Conservation (phyloP, 2,113 vertebrate genomes). For the Nettapus auritus region DNA sequence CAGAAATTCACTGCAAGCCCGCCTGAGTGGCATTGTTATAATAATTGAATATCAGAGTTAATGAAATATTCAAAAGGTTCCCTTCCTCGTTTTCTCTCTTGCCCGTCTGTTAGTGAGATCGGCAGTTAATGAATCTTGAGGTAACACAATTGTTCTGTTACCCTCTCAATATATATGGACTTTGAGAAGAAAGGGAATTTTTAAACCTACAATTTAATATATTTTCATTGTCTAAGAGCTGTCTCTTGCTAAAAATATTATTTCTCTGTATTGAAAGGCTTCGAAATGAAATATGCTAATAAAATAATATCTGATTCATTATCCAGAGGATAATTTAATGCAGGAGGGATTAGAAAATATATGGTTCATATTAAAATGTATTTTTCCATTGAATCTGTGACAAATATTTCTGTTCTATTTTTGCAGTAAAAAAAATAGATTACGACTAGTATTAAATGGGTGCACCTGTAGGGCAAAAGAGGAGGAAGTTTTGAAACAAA, state of each 20-base stretch:
- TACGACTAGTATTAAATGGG: background rate
- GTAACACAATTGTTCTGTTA: background rate
- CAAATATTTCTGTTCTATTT: background rate
- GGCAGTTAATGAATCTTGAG: conserved; percentile 35
- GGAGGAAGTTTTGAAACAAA: background rate
- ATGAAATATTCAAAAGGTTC: conserved; percentile 47
- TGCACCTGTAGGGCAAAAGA: background rate
- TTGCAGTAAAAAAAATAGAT: conserved; percentile 16
- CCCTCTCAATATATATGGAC: background rate
- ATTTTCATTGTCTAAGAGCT: conserved; percentile 33
- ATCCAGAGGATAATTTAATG: background rate
- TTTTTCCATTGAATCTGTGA: background rate
- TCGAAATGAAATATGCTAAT: conserved; percentile 38
- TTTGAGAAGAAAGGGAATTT: conserved; percentile 20
- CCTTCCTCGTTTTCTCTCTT: conserved; percentile 12
- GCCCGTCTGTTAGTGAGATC: background rate
- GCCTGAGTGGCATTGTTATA: background rate
- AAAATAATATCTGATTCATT: conserved; percentile 27
- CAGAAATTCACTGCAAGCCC: background rate
- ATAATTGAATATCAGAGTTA: conserved; percentile 43
- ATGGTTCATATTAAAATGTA: background rate
- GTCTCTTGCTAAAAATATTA: conserved; percentile 20
- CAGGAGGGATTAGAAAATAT: background rate
- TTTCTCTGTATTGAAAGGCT: conserved; percentile 37
- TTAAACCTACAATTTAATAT: conserved; percentile 47